Evolutionary conservation across 2,797 vertebrate genomes (phyloP).

Genomic region (Cyclura pinguis): DNA sequence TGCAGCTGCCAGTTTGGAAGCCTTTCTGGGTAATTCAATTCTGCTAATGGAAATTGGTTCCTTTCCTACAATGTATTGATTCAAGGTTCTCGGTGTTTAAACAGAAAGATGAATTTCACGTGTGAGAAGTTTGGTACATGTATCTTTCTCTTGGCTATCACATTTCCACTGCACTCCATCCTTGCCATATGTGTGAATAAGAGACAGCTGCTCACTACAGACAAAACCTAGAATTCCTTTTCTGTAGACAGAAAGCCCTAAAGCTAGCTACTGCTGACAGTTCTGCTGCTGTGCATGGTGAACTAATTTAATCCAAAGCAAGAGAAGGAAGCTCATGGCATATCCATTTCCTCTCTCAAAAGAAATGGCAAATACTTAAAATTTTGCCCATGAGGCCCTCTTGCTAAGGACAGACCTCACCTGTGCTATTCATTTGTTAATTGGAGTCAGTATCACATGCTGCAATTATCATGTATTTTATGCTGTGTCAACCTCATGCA

Average conservation of each 20-base stretch:
- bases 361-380: conserved; percentile 3
- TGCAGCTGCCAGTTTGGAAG: conserved; percentile 38
- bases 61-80: conserved; percentile 42
- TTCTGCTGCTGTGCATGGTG: not conserved
- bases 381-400: not conserved
- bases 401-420: not conserved
- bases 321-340: not conserved
- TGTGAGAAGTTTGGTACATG: conserved; percentile 29
- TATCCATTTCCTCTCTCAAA: not conserved
- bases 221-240: conserved; percentile 18
- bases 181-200: conserved; percentile 27
- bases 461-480: not conserved
- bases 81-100: conserved; percentile 45
- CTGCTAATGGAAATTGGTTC: conserved; percentile 41
- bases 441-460: not conserved
- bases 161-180: conserved; percentile 24
- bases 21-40: conserved; percentile 41
- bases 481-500: not conserved
- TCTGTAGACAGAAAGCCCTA: not conserved
- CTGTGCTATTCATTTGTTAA: not conserved
- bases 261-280: conserved; percentile 17
- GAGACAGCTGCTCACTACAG: conserved; percentile 32
- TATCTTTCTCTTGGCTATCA: conserved; percentile 32
- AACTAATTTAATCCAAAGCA: not conserved
- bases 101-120: conserved; percentile 29